A percentile compares a stretch with the other conserved stretches of the same genome.
phyloP scores from a whole-genome alignment of 2,888 invertebrate species.

The Zygogramma bicolorata region DNA sequence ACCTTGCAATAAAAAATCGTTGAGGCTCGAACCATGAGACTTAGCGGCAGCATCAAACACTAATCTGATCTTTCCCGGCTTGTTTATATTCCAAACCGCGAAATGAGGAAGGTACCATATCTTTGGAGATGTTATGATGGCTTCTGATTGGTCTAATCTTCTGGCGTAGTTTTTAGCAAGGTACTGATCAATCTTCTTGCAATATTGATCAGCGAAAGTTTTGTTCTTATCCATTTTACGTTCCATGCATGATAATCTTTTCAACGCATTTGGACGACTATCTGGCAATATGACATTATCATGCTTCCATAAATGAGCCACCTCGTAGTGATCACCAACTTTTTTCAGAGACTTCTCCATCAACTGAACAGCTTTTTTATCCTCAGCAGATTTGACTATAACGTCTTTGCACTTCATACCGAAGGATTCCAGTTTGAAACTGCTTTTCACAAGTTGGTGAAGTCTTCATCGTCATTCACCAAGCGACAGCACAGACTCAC shows the following conservation, averaged over 20 bases:
- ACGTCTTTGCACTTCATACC: neutral
- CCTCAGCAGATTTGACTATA: neutral
- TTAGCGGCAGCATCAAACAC: neutral
- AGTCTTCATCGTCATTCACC: neutral
- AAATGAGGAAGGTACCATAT: conserved; percentile 11
- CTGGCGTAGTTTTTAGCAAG: neutral
- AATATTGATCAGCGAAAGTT: neutral
- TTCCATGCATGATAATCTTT: neutral
- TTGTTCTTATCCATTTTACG: neutral
- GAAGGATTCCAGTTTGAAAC: neutral
- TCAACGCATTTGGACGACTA: neutral
- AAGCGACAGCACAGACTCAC: neutral
- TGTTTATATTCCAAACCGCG: neutral
- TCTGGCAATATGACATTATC: neutral
- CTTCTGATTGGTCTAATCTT: neutral
- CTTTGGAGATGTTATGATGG: neutral
- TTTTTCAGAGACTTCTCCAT: neutral
- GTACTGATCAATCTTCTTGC: neutral
- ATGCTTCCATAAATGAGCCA: neutral
- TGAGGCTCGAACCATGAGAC: neutral
- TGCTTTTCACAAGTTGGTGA: neutral
- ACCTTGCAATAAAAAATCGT: conserved; percentile 7
- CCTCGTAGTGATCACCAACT: neutral
- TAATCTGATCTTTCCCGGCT: conserved; percentile 11
- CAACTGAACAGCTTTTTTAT: neutral